These are phyloP conservation scores for Corydoras sp. DNA, from an alignment of 2,113 vertebrate species.

Conservation along the genomic window DNA sequence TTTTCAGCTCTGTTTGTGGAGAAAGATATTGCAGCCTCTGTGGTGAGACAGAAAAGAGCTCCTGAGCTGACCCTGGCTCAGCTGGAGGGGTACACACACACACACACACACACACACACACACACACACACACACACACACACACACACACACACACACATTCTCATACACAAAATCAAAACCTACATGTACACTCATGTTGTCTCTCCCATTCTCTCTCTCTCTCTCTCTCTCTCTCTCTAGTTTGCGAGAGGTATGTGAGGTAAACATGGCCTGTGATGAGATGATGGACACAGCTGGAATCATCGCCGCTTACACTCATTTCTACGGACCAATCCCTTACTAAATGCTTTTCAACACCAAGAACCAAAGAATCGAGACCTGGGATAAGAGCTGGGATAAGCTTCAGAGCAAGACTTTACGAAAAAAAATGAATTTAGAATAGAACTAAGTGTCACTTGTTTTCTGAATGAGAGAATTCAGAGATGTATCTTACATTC, in stretches of 20 bases:
- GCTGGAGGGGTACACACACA: constrained; percentile 55
- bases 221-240: background rate
- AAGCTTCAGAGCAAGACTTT: no score
- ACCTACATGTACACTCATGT: no score
- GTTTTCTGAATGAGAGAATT: no score
- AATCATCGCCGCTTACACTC: constrained; percentile 69
- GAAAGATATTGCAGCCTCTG: constrained; percentile 45
- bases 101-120: constrained; percentile 6
- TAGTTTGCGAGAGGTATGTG: constrained; percentile 70
- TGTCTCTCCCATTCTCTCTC: no score
- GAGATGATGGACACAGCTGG: constrained; percentile 65
- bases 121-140: constrained; percentile 1
- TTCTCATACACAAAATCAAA: no score
- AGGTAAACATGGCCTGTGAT: constrained; percentile 65
- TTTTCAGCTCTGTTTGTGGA: constrained; percentile 54
- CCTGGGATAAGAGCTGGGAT: background rate
- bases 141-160: background rate
- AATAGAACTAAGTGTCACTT: no score
- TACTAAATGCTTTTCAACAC: constrained; percentile 43
- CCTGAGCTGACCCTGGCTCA: constrained; percentile 43
- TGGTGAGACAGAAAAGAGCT: constrained; percentile 61
- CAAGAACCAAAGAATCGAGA: background rate
- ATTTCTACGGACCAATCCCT: constrained; percentile 67
- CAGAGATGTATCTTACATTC: no score
- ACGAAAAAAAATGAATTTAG: no score